phyloP scores from a whole-genome alignment of 2,113 vertebrate species.

The Zosterops hypoxanthus region DNA sequence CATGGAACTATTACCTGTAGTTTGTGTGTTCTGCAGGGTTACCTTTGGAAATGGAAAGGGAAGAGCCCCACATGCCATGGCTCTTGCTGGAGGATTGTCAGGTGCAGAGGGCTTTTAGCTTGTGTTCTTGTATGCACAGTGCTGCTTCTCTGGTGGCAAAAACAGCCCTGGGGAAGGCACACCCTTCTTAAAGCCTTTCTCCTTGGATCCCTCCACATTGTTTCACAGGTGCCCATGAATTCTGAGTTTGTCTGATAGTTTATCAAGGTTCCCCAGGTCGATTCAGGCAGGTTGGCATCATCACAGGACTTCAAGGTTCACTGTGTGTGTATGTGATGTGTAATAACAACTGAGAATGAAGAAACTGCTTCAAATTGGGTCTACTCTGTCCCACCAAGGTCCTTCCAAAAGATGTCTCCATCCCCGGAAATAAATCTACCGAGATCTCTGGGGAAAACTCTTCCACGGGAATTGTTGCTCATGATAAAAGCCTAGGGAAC shows the following conservation, averaged over 20 bases:
- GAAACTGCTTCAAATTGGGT: neutral
- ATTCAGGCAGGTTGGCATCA: neutral
- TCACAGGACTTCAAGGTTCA: neutral
- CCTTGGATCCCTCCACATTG: neutral
- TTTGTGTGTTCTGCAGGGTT: neutral
- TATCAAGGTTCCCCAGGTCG: neutral
- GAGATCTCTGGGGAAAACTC: neutral
- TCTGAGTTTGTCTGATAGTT: neutral
- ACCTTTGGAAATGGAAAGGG: neutral
- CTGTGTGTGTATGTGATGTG: accelerated
- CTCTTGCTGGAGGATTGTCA: neutral
- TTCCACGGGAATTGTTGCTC: neutral
- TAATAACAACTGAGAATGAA: neutral
- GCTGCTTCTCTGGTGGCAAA: neutral
- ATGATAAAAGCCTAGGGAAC: neutral
- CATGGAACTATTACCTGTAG: neutral
- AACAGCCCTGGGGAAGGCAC: neutral
- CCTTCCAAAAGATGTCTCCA: neutral
- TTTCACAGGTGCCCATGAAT: neutral
- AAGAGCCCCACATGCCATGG: neutral
- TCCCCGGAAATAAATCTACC: neutral
- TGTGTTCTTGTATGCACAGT: neutral
- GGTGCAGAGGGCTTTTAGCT: neutral
- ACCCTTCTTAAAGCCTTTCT: neutral
- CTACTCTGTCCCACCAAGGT: neutral